Evolutionary conservation across 2,888 invertebrate species (phyloP), one percentile per base, ranked within the genome.

Genomic region (Eupithecia tripunctaria): DNA sequence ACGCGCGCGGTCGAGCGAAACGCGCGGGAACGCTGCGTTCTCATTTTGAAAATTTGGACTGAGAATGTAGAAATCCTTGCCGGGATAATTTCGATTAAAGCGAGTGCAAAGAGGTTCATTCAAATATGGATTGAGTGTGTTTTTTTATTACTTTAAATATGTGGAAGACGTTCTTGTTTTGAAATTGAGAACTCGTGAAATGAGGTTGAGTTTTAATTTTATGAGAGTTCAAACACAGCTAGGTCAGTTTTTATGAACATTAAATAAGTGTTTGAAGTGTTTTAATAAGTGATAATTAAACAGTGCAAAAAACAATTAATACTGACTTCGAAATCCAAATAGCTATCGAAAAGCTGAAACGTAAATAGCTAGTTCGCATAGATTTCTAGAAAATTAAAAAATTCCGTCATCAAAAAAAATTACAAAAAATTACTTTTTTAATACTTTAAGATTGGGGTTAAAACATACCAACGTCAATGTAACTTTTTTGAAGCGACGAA

Each of bases 1-100:
- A 82, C 83, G 82, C 88, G 91, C 87, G 89, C 91, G 91, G 90
- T 88, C 86, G 85, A 85, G 81, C 87, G 87, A 83, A 80, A 83
- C 86, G 84, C 86, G 86, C 83, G 83, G 79, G 80, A 82, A 81
- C 82, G 38, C 71, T 77, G 75, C 76, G 73, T 76, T 78, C 80
- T 70, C 76, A 71, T 71, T 79, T 78, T 64, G 71, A 74, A 77
- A 72, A 71, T 75, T 75, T 43, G 72, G 67, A 66, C 29, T 27
- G 18, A 27, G 29, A 60, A 60, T 60, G 25, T 56, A 14, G 25
- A 29, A 6, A 29, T 29, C 2, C 25, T 25, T 51, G 12, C 12
- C 25, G 56, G 56, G 56, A 56, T 14, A 51, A 14, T 25, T 56
- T 56, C 5, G 25, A 51, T 51, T 56, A 8, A 47, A 56, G 51